Evolutionary conservation across 2,797 vertebrate genomes (phyloP).

Genomic region (Aphelocoma californica): DNA sequence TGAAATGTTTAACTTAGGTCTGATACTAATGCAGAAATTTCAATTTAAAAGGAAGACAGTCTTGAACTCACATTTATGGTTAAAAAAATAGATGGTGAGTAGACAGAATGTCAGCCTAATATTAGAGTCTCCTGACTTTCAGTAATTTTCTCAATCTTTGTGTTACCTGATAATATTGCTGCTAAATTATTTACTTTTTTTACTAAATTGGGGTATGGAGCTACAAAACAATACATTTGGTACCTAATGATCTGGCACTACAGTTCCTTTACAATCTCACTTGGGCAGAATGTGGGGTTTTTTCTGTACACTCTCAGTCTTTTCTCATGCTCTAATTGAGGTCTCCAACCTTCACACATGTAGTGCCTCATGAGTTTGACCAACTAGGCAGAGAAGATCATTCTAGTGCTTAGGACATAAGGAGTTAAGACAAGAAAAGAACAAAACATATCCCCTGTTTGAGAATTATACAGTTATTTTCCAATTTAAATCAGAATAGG

Average conservation of each 20-base stretch:
- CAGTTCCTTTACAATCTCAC: constrained; percentile 24
- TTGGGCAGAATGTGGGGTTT: background rate
- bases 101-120: constrained; percentile 50
- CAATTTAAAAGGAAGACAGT: constrained; percentile 43
- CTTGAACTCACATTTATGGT: constrained; percentile 46
- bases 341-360: constrained; percentile 39
- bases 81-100: constrained; percentile 61
- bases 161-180: background rate
- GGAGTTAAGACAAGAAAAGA: constrained; percentile 43
- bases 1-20: constrained; percentile 14
- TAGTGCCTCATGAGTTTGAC: constrained; percentile 52
- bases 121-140: constrained; percentile 35
- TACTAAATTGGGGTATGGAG: background rate
- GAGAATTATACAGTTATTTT: constrained; percentile 29
- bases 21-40: constrained; percentile 25
- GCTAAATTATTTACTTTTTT: background rate
- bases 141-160: background rate
- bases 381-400: constrained; percentile 44
- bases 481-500: constrained; percentile 27
- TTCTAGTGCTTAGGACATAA: constrained; percentile 38
- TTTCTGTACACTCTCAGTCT: constrained; percentile 40
- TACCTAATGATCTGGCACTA: constrained; percentile 18
- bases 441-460: constrained; percentile 16
- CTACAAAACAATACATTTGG: constrained; percentile 16
- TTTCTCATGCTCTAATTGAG: constrained; percentile 36